These are phyloP conservation scores for Netelia fuscicornis DNA, from an alignment of 2,888 invertebrate species.

Conservation along the genomic window DNA sequence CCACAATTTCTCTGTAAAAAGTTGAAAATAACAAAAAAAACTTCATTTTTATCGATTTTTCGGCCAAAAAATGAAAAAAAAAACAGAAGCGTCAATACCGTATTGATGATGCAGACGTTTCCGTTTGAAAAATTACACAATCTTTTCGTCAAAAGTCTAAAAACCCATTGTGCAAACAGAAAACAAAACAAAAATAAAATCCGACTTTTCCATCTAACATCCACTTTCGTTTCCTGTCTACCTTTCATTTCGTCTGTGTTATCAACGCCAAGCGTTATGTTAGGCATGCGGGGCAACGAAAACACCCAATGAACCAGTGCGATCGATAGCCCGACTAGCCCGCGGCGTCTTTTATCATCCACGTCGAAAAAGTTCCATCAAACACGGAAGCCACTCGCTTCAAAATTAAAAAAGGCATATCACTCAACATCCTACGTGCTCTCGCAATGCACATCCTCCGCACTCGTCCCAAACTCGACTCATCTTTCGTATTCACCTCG, in stretches of 20 bases:
- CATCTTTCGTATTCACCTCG: constrained; percentile 26
- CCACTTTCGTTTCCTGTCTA: constrained; percentile 7
- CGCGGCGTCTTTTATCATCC: constrained; percentile 34
- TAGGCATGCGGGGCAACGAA: constrained; percentile 18
- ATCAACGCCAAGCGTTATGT: constrained; percentile 44
- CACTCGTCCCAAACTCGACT: neutral
- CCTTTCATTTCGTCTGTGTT: constrained; percentile 33
- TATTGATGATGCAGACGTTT: too few species aligned
- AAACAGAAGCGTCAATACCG: too few species aligned
- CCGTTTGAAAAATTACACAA: too few species aligned
- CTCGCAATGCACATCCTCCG: neutral
- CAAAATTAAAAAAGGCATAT: neutral
- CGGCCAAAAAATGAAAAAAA: too few species aligned
- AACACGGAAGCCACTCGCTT: constrained; percentile 18
- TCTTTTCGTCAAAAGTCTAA: too few species aligned
- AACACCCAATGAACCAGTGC: constrained; percentile 51
- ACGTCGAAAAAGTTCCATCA: constrained; percentile 37
- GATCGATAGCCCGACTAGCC: constrained; percentile 49
- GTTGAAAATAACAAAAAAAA: too few species aligned
- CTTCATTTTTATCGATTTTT: too few species aligned
- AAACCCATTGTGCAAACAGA: too few species aligned
- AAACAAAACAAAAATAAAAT: too few species aligned
- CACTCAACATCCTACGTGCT: neutral
- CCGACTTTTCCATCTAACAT: neutral
- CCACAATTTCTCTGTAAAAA: too few species aligned